Percentiles rank a stretch among this genome's conserved stretches.
Conservation (phyloP, 2,797 vertebrate species). For the Propithecus deckenii region DNA sequence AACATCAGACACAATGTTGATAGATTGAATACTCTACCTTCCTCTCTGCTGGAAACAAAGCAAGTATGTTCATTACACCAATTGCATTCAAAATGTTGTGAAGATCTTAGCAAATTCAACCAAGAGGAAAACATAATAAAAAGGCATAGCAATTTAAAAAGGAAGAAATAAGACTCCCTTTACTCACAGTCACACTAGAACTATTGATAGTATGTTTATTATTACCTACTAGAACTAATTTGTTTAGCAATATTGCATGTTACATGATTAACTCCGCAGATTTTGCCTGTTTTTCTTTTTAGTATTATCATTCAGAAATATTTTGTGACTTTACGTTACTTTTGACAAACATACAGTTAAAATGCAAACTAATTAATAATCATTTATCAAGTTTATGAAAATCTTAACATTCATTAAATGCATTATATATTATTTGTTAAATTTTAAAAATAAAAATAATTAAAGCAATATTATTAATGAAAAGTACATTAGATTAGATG, state of each 20-base stretch:
- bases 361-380: background rate
- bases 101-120: background rate
- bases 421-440: background rate
- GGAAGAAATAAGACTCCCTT: background rate
- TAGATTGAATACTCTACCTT: background rate
- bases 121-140: background rate
- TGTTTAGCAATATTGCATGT: background rate
- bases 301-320: background rate
- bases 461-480: background rate
- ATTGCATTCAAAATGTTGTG: background rate
- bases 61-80: background rate
- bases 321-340: background rate
- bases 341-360: background rate
- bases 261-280: background rate
- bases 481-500: background rate
- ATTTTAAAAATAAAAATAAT: background rate
- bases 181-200: background rate
- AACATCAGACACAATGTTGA: background rate
- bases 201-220: background rate
- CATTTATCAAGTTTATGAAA: background rate
- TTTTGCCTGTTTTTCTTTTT: background rate
- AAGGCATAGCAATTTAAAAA: background rate
- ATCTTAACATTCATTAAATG: background rate
- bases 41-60: background rate
- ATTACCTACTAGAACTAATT: background rate